A percentile compares a stretch with the other conserved stretches of the same genome.
phyloP scores from a whole-genome alignment of 2,888 invertebrate genomes.

The Hypomecis punctinalis region DNA sequence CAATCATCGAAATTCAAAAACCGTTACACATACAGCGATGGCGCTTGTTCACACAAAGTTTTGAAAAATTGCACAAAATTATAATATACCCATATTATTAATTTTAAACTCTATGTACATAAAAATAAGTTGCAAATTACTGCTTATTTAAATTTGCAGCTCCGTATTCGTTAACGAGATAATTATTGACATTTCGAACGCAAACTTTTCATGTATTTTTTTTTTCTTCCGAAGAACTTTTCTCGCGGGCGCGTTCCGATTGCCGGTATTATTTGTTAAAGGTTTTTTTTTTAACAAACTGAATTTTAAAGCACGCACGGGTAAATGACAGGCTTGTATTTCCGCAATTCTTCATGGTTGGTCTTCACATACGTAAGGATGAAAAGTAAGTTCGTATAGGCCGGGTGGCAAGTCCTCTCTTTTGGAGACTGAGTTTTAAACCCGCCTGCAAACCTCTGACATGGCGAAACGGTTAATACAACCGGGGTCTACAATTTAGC shows the following conservation, averaged over 20 bases:
- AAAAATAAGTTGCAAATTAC: constrained; percentile 39
- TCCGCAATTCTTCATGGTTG: constrained; percentile 7
- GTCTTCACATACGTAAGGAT: background rate
- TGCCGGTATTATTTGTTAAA: constrained; percentile 57
- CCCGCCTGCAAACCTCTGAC: too few relatives aligned
- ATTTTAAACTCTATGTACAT: constrained; percentile 36
- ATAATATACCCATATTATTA: background rate
- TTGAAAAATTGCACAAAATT: constrained; percentile 47
- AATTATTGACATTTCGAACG: constrained; percentile 76
- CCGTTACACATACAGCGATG: constrained; percentile 76
- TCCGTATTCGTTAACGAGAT: constrained; percentile 66
- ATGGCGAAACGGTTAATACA: too few relatives aligned
- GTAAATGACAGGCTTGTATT: constrained; percentile 10
- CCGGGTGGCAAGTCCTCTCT: too few relatives aligned
- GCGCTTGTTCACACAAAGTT: constrained; percentile 62
- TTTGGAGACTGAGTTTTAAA: too few relatives aligned
- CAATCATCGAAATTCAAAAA: constrained; percentile 75
- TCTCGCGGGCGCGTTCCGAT: constrained; percentile 62
- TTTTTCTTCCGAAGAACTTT: constrained; percentile 44
- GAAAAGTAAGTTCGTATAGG: too few relatives aligned
- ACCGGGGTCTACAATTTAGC: too few relatives aligned
- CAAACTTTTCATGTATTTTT: constrained; percentile 44
- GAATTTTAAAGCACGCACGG: constrained; percentile 37
- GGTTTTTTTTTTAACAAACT: constrained; percentile 52
- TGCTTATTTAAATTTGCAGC: constrained; percentile 40